A percentile compares a stretch with the other conserved stretches of the same genome.
These are phyloP conservation scores for Aporophyla nigra DNA, from an alignment of 2,888 invertebrate species.

Conservation along the genomic window DNA sequence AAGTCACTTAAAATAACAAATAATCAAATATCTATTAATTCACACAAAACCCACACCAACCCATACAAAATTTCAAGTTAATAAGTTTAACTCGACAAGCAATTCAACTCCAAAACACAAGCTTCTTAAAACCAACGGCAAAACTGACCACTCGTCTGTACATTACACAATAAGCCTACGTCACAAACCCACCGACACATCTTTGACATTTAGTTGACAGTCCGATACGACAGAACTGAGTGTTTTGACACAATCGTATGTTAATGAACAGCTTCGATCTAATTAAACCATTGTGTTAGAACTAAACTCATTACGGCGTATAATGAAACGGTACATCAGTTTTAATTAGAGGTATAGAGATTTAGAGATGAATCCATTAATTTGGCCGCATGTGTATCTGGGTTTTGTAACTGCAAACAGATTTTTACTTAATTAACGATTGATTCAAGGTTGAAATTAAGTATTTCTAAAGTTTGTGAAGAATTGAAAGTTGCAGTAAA, in stretches of 20 bases:
- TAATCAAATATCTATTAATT: not conserved
- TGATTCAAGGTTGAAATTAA: slow-evolving; percentile 28
- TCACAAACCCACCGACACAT: slow-evolving; percentile 75
- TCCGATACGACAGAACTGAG: slow-evolving; percentile 73
- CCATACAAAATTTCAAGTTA: not conserved
- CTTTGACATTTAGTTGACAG: slow-evolving; percentile 87
- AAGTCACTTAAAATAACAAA: not conserved
- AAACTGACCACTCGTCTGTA: slow-evolving; percentile 69
- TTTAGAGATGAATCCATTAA: slow-evolving; percentile 53
- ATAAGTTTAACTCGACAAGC: not conserved
- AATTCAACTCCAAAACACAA: not conserved
- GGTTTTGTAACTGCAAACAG: slow-evolving; percentile 44
- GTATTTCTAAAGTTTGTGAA: slow-evolving; percentile 5
- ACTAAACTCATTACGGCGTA: slow-evolving; percentile 81
- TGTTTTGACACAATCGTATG: slow-evolving; percentile 86
- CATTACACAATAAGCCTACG: slow-evolving; percentile 71
- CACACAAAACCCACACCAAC: not conserved
- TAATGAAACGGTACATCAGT: slow-evolving; percentile 71
- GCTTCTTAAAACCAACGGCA: not conserved
- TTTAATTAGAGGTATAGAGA: slow-evolving; percentile 66
- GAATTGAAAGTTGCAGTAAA: slow-evolving; percentile 7
- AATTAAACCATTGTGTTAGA: slow-evolving; percentile 85
- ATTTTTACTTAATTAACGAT: slow-evolving; percentile 37
- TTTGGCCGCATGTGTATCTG: slow-evolving; percentile 49
- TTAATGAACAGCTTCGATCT: slow-evolving; percentile 82